phyloP scores from a whole-genome alignment of 2,888 invertebrate genomes.

The Syritta pipiens region DNA sequence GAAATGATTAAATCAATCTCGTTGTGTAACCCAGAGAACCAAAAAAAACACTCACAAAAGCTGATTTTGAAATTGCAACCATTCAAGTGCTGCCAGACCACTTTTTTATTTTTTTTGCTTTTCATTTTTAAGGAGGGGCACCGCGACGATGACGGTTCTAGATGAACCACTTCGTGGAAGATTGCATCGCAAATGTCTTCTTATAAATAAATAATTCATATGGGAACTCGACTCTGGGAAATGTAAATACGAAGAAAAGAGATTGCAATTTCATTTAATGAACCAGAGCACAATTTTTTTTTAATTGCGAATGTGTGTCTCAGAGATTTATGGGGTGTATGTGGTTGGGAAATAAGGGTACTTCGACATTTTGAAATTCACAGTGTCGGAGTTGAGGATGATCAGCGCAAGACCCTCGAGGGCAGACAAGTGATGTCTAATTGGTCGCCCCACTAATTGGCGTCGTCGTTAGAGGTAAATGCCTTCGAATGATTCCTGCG shows the following conservation, averaged over 20 bases:
- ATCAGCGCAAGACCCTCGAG: too few species aligned
- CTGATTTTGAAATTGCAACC: neutral
- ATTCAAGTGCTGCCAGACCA: neutral
- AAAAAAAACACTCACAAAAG: neutral
- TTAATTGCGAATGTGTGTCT: too few species aligned
- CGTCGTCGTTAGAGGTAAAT: too few species aligned
- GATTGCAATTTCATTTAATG: slow-evolving; percentile 21
- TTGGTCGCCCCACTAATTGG: too few species aligned
- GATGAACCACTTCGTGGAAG: slow-evolving; percentile 19
- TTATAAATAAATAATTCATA: slow-evolving; percentile 48
- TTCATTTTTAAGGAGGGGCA: slow-evolving; percentile 33
- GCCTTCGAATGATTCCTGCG: too few species aligned
- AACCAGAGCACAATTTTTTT: neutral
- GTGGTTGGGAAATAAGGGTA: slow-evolving; percentile 11
- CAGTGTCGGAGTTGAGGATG: too few species aligned
- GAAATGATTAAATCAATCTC: slow-evolving; percentile 28
- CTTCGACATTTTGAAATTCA: too few species aligned
- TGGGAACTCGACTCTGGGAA: slow-evolving; percentile 43
- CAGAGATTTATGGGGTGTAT: too few species aligned
- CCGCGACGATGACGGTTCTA: slow-evolving; percentile 23
- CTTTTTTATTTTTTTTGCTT: neutral
- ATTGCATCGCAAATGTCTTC: slow-evolving; percentile 1
- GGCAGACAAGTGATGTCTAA: too few species aligned
- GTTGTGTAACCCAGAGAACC: slow-evolving; percentile 28
- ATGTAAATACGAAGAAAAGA: slow-evolving; percentile 22